Evolutionary conservation across 1,140 invertebrate genomes (phyloP), one percentile per base, ranked within the genome.

Genomic region (Coelopa frigida): DNA sequence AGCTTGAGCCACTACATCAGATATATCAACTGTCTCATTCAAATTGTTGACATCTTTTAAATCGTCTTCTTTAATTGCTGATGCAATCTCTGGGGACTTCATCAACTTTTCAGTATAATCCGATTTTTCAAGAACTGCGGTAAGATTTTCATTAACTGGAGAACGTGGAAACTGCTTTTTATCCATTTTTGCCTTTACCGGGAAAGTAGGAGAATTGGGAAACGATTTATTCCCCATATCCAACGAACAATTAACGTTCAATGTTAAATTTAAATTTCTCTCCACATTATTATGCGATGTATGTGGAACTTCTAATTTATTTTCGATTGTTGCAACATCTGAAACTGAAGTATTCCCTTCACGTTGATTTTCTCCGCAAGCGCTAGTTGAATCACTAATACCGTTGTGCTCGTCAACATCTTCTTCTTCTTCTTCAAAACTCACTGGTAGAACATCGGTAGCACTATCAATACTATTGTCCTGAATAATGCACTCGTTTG

Each of bases 191-290:
- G 43, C 41, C 38, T 51, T 60, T 1, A 65, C 44, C 1, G 61
- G 61, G n/a, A 65, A 66, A 18, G 31, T 35, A 5, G 62, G 62
- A 2, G 62, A 65, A 7, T 18, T 45, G 11, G 57, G 51, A 14
- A 44, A 46, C 14, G 56, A 37, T 4, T 2, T 23, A 36, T 20
- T 40, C 2, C 31, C 7, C n/a, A 43, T 43, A 0, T 35, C n/a
- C 3, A 31, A 33, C 10, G 43, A 48, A 14, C 20, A 23, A 11
- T 20, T 48, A 22, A 37, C 26, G 32, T 46, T 38, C 1, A 54
- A 6, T n/a, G 52, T 41, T 26, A 50, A 23, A 42, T 46, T 46
- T 33, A 50, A 29, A 10, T 29, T 29, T 29, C 14, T 29, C 8
- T 29, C 27, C 14, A 10, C 14, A 10, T 29, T 14, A 10, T 29